Conservation (phyloP, 2,797 vertebrate genomes). For the Hirundo rustica region DNA sequence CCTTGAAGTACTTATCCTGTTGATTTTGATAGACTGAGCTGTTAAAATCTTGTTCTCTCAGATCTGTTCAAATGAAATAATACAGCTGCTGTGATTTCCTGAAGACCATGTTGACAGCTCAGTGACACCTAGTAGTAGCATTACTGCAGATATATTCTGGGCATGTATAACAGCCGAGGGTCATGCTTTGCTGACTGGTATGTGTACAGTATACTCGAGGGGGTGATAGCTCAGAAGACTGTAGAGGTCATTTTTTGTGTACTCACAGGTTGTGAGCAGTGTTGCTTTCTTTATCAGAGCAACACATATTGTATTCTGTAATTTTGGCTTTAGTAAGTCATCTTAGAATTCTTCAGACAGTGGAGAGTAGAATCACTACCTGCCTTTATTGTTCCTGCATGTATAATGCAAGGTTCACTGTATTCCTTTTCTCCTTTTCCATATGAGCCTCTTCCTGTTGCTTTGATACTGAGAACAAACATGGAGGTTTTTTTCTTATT, state of each 20-base stretch:
- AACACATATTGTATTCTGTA: neutral
- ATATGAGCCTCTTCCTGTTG: neutral
- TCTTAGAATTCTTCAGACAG: neutral
- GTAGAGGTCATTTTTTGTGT: neutral
- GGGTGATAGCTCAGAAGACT: neutral
- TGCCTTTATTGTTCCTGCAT: neutral
- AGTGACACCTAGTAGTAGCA: neutral
- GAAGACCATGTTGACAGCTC: neutral
- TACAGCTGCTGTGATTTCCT: neutral
- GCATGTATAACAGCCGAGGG: neutral
- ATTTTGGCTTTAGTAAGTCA: neutral
- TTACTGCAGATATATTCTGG: neutral
- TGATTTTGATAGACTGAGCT: neutral
- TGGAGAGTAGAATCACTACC: neutral
- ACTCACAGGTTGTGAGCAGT: neutral
- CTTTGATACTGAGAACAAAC: neutral
- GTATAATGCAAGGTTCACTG: neutral
- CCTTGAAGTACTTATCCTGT: neutral
- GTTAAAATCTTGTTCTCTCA: neutral
- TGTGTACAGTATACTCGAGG: neutral
- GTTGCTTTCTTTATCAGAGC: neutral
- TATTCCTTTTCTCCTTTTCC: neutral
- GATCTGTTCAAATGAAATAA: neutral
- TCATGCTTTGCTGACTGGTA: neutral
- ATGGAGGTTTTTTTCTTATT: neutral